A percentile compares a stretch with the other conserved stretches of the same genome.
Evolutionary conservation across 2,797 vertebrate species (phyloP).

Genomic region (Pipistrellus pipistrellus): DNA sequence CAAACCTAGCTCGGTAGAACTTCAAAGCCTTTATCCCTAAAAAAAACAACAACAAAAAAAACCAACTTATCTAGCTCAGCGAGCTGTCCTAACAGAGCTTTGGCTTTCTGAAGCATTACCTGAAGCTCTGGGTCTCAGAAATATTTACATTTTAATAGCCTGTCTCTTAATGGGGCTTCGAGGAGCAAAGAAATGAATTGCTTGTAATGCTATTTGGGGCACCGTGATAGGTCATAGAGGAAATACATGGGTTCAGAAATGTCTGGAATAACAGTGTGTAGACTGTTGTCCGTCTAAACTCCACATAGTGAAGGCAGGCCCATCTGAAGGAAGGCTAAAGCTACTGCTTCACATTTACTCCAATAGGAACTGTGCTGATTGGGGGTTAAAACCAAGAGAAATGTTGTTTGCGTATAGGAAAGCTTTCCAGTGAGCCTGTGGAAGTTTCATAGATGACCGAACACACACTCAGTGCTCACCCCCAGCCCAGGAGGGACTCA

Average conservation of each 20-base stretch:
- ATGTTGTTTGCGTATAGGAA: constrained; percentile 29
- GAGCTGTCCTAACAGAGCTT: constrained; percentile 57
- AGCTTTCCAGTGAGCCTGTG: not conserved
- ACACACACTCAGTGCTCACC: not conserved
- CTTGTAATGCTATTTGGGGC: constrained; percentile 68
- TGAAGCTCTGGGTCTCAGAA: constrained; percentile 41
- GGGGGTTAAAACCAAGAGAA: constrained; percentile 29
- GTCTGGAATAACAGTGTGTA: constrained; percentile 54
- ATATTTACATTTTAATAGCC: constrained; percentile 81
- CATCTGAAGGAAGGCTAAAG: constrained; percentile 2
- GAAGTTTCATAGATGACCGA: not conserved
- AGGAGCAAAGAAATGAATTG: constrained; percentile 78
- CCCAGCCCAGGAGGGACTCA: not conserved
- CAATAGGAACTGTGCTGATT: constrained; percentile 21
- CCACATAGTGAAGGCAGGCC: not conserved
- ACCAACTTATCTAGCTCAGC: not conserved
- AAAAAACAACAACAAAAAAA: not conserved
- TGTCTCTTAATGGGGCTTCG: constrained; percentile 77
- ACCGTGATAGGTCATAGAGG: constrained; percentile 65
- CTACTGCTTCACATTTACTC: constrained; percentile 43
- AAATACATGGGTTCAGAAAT: constrained; percentile 61
- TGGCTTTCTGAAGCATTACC: constrained; percentile 49
- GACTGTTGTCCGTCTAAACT: not conserved
- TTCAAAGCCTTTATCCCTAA: constrained; percentile 8
- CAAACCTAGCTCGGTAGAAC: not conserved